phyloP scores from a whole-genome alignment of 2,797 vertebrate genomes.

The Poecilia picta region DNA sequence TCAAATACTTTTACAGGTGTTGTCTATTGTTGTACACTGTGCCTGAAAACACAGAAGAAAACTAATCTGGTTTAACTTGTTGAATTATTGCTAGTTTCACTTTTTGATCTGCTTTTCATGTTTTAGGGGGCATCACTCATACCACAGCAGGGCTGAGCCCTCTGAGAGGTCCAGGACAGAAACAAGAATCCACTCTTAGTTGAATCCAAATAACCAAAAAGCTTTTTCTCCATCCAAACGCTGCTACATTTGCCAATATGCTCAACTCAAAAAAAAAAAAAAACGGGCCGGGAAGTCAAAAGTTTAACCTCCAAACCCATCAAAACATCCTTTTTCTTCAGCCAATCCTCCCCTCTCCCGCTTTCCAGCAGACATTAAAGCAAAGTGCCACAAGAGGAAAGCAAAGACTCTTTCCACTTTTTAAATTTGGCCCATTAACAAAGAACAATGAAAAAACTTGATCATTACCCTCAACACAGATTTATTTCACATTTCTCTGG shows the following conservation, averaged over 20 bases:
- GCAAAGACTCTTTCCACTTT: constrained; percentile 4
- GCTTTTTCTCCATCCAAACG: not conserved
- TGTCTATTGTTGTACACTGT: constrained; percentile 33
- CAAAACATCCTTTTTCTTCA: not conserved
- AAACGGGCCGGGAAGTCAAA: not conserved
- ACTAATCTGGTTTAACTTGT: constrained; percentile 3
- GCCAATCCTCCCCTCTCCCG: not conserved
- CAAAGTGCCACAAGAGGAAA: constrained; percentile 10
- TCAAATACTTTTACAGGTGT: not conserved
- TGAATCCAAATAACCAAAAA: constrained; percentile 8
- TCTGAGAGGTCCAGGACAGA: not conserved
- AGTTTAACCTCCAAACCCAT: not conserved
- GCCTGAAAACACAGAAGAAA: constrained; percentile 61
- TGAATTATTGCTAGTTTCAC: constrained; percentile 30
- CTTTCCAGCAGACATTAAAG: constrained; percentile 10
- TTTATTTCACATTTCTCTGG: constrained; percentile 11
- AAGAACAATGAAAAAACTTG: constrained; percentile 20
- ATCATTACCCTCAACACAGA: constrained; percentile 3
- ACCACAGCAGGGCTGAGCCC: not conserved
- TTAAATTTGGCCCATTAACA: constrained; percentile 28
- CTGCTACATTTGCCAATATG: not conserved
- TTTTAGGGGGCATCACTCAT: not conserved
- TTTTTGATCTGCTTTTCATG: constrained; percentile 13
- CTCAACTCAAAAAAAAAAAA: not conserved
- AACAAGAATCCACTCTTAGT: not conserved